Base-by-base conservation (phyloP, 2,797 vertebrate species). In the Cyprinella venusta region DNA sequence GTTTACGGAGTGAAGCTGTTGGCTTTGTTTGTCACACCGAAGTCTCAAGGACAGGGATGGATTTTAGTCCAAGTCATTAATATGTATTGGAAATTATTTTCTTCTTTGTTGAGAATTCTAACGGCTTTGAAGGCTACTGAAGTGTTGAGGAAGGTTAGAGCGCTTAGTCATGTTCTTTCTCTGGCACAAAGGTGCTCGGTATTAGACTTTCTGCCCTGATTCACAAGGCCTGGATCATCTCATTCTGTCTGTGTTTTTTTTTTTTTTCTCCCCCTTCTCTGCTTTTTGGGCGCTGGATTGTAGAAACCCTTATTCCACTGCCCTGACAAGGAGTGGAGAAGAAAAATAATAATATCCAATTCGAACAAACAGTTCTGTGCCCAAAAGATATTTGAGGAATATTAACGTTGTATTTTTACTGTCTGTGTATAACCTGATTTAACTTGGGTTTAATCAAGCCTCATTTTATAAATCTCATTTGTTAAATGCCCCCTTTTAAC, bases 51-150 rank as follows among this genome's bases (percentile, higher is more conserved):
- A 90, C 93, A 92, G 91, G 83, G 91, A 93, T 94, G 93, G 87
- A 87, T 69, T 69, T 76, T 69, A 91, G 90, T 88, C 80, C 42
- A 88, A 90, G 91, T 93, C 93, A 93, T 94, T 93, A 94, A 93
- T 94, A 94, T 94, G 93, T 94, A 94, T 94, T 93, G 91, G 92
- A 92, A 94, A 93, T 94, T 93, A 94, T 82, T 93, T 93, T 91
- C 89, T 88, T 92, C 91, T 94, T 92, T 93, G 91, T 93, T 91
- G 90, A 91, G 88, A 90, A 91, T 89, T 90, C 89, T 89, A 86
- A 85, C 81, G 71, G 87, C 88, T 87, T 90, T 92, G 91, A 94
- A 94, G 92, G 84, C 84, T 74, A 78, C 72, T 48, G 56, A 78
- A 82, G 84, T 77, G 80, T 78, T 82, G 67, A 77, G 72, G 80